phyloP scores from a whole-genome alignment of 2,888 invertebrate species.

The Microctonus brassicae region DNA sequence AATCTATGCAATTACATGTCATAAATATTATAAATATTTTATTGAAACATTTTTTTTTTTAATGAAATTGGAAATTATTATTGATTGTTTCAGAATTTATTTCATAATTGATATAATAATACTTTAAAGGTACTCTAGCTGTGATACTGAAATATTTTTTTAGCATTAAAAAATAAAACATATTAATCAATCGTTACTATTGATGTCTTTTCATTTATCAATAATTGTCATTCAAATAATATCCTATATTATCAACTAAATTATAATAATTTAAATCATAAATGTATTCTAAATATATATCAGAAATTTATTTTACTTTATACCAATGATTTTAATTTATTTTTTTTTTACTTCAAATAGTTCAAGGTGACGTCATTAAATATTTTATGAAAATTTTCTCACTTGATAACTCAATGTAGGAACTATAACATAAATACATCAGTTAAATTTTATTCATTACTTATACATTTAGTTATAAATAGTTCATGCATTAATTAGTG shows the following conservation, averaged over 20 bases:
- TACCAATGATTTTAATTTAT: neutral
- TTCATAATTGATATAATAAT: constrained; percentile 52
- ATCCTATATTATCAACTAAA: neutral
- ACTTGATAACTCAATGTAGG: neutral
- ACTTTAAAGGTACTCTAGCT: constrained; percentile 52
- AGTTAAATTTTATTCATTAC: neutral
- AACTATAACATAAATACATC: neutral
- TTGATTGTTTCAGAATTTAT: constrained; percentile 42
- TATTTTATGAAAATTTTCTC: neutral
- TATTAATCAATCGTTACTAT: constrained; percentile 43
- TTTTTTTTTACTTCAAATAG: neutral
- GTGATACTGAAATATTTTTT: constrained; percentile 35
- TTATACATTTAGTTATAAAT: neutral
- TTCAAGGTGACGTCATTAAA: neutral
- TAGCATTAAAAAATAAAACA: constrained; percentile 52
- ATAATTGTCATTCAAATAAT: constrained; percentile 12
- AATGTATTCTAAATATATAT: too few species aligned
- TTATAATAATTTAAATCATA: neutral
- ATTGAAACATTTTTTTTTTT: neutral
- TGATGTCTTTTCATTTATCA: constrained; percentile 10
- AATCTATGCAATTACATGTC: neutral
- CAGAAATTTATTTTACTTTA: neutral
- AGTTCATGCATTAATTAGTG: neutral
- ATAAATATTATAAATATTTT: neutral
- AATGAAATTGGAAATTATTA: neutral